phyloP scores from a whole-genome alignment of 2,797 vertebrate genomes.

The Prunella strophiata region DNA sequence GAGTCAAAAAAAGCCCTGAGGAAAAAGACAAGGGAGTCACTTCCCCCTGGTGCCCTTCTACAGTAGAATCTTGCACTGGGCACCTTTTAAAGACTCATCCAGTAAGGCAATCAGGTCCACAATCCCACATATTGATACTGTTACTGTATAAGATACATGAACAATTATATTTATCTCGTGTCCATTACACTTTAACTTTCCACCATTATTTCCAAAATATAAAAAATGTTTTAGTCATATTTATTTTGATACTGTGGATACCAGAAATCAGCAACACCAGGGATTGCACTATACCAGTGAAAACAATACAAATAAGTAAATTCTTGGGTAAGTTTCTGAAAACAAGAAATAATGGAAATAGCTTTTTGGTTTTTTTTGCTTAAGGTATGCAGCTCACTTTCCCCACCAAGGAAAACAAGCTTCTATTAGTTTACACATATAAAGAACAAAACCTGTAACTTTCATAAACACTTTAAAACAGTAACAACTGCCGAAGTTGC shows the following conservation, averaged over 20 bases:
- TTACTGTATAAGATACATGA: background rate
- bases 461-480: background rate
- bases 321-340: background rate
- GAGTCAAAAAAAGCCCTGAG: background rate
- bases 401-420: background rate
- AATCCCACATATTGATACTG: background rate
- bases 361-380: background rate
- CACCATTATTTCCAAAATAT: background rate
- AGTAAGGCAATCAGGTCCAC: background rate
- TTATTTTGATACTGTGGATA: background rate
- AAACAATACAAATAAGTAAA: background rate
- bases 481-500: background rate
- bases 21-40: background rate
- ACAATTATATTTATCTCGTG: background rate
- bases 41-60: background rate
- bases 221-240: background rate
- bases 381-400: background rate
- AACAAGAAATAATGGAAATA: background rate
- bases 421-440: background rate
- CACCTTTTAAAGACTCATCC: background rate
- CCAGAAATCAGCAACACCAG: background rate
- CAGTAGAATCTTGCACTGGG: background rate
- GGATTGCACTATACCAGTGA: background rate
- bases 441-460: background rate
- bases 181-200: background rate